Base-by-base conservation (phyloP, 2,888 invertebrate species). In the Leptopilina myrica region DNA sequence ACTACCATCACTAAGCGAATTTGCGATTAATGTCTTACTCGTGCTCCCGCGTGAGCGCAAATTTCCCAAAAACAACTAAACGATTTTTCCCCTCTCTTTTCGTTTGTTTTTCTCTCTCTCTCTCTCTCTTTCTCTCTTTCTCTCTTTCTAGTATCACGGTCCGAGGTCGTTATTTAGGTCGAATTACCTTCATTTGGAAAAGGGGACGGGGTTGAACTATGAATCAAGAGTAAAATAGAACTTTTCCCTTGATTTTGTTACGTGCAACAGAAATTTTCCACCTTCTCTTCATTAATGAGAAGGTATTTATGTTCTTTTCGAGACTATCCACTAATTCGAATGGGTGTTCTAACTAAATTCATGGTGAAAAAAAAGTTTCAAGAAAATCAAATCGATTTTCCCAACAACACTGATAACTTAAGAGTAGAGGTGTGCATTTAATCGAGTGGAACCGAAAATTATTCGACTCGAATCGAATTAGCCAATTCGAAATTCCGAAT, bases 11-110 rank as follows among this genome's bases (percentile, higher is more conserved):
- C 85, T 79, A 84, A 81, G 83, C 86, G 82, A 80, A 73, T 79
- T 77, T 82, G 84, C 88, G 89, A 91, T 91, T 91, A 91, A 91
- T 90, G 90, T 90, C 89, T 90, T 87, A 88, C 87, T 91, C 88
- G 86, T 85, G 86, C 80, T 76, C 56, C 82, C 81, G 81, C 81
- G 81, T 81, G 83, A 79, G 80, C 84, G 81, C 80, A 80, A 86
- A 87, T 89, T 90, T 90, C 89, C 88, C 84, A 85, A 87, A 88
- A 88, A 90, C 89, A 90, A 90, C 90, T 90, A 90, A 64, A 85
- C 90, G 84, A 88, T 87, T 86, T 86, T 49, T 73, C 76, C 85
- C 85, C 83, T 49, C 12, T 49, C 49, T 49, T 11, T 49, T 11
- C 11, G 11, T 49, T 11, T 49, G 11, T 75, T 79, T 53, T 73